Percentiles rank a stretch among this genome's conserved stretches.
Conservation (phyloP, 2,113 vertebrate species). For the Podilymbus podiceps region DNA sequence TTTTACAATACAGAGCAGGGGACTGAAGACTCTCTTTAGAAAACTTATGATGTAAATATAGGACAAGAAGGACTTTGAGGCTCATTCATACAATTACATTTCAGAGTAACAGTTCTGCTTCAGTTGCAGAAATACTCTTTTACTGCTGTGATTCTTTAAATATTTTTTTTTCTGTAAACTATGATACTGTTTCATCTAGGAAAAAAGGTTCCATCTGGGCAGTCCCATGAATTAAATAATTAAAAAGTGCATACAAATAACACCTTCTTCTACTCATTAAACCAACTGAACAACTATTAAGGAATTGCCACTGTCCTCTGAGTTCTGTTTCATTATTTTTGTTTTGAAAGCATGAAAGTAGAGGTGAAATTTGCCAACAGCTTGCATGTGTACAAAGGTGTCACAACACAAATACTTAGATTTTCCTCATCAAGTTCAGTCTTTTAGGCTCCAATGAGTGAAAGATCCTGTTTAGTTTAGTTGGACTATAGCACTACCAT, state of each 20-base stretch:
- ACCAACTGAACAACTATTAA: neutral
- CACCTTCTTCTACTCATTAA: neutral
- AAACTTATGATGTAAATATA: conserved; percentile 22
- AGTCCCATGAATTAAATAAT: neutral
- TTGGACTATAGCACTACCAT: neutral
- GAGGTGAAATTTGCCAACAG: neutral
- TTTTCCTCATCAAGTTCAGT: neutral
- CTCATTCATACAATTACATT: conserved; percentile 1
- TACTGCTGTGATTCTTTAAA: neutral
- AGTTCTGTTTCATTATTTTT: neutral
- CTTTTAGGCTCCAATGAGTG: neutral
- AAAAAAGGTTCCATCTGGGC: neutral
- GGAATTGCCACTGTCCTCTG: neutral
- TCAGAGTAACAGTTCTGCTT: neutral
- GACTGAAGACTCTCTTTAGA: neutral
- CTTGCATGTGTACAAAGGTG: neutral
- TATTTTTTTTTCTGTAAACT: neutral
- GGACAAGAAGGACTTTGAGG: neutral
- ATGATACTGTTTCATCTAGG: neutral
- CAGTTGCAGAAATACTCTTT: neutral
- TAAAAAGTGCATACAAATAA: neutral
- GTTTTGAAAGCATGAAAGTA: neutral
- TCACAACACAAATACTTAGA: neutral
- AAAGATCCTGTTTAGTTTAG: neutral
- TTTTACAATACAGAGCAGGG: conserved; percentile 1